Base-by-base conservation (phyloP, 2,113 vertebrate genomes). In the Chunga burmeisteri region DNA sequence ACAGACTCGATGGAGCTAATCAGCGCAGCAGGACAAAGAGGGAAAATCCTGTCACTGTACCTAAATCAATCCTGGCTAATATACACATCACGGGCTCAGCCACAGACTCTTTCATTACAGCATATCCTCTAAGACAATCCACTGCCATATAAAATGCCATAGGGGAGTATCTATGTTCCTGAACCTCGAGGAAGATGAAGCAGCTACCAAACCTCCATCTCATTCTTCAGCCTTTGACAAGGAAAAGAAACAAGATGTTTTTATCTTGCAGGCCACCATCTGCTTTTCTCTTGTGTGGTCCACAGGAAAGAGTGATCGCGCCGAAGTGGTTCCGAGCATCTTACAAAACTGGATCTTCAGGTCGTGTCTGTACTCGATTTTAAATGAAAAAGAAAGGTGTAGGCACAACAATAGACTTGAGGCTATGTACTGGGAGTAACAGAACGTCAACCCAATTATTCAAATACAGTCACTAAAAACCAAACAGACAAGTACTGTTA, bases 261-360 rank as follows among this genome's bases (percentile, higher is more conserved):
- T 89, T 70, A 47, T 70, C 52, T 82, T 53, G 12, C 74, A 81
- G 49, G 81, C 11, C 59, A 77, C 59, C 38, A 36, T 62, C 73
- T 70, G n/a, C 26, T 47, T 91, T 93, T 90, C 7, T 7, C 44
- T 80, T 78, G 26, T 90, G 84, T 80, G 59, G 63, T 85, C 70
- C 9, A 9, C 72, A 77, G 19, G 15, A 38, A 38, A 91, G 38
- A 71, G n/a, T 7, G 49, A 91, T 93, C 19, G 0, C 2, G 13
- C 6, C 5, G 7, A 38, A 38, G 29, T 17, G 93, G 91, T 95
- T 95, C 95, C 9, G 58, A 95, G 81, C 42, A 59, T 62, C 84
- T 90, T 66, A 95, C 89, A 96, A 90, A 95, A 95, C 93, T 97
- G 89, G 96, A 97, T 97, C 91, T 96, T 96, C 91, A 88, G 90